A percentile compares a stretch with the other conserved stretches of the same genome.
These are phyloP conservation scores for Aphis craccivora DNA, from an alignment of 1,140 invertebrate species.

Conservation along the genomic window DNA sequence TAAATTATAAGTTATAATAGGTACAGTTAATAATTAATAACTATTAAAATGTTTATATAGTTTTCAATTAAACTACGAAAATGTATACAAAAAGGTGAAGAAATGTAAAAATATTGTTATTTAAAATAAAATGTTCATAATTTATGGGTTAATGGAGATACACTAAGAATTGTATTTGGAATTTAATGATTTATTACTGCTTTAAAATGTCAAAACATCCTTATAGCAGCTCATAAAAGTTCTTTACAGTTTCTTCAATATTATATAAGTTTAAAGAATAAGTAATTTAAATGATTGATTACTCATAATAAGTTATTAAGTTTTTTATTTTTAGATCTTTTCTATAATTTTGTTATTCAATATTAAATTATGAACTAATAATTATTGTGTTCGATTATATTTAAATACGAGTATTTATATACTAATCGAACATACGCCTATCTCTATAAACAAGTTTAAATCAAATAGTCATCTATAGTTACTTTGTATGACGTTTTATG, in stretches of 20 bases:
- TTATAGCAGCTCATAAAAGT: not conserved
- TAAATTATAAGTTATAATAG: not conserved
- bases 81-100: not conserved
- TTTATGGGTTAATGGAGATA: not conserved
- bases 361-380: not conserved
- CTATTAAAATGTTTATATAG: not conserved
- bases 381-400: not conserved
- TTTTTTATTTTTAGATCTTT: not conserved
- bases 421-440: not conserved
- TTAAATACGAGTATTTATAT: not conserved
- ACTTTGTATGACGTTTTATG: not conserved
- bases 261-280: not conserved
- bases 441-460: not conserved
- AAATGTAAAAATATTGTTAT: not conserved
- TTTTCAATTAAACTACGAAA: not conserved
- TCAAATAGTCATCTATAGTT: not conserved
- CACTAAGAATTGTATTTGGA: not conserved
- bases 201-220: not conserved
- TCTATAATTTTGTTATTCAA: not conserved
- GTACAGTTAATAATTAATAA: not conserved
- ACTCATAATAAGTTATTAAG: not conserved
- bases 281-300: constrained; percentile 13
- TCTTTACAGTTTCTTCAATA: constrained; percentile 4
- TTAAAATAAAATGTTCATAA: not conserved
- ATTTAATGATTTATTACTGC: not conserved